Base-by-base conservation (phyloP, 2,797 vertebrate species). In the Gymnocypris eckloni region DNA sequence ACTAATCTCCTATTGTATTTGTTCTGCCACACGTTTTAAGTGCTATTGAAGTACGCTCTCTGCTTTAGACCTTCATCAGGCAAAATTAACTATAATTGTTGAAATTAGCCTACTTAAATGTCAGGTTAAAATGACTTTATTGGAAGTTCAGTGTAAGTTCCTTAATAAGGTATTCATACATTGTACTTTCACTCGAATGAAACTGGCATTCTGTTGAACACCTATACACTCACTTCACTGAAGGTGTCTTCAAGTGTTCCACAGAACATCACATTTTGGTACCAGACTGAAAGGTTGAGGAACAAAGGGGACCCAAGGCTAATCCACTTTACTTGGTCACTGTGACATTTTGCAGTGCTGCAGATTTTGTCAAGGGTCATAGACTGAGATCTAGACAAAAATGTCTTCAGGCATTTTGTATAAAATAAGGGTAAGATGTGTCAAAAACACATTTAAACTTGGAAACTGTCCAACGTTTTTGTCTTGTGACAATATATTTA, bases 291-390 rank as follows among this genome's bases (percentile, higher is more conserved):
- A 39, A 61, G 41, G 39, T 16, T 20, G 8, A 50, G 45, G 20
- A 9, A 43, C 41, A 59, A 61, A 61, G 20, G 16, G 54, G 33
- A 16, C 79, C 20, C 28, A 25, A 33, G 16, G 33, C 28, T 54
- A 67, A 52, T 50, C 2, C 13, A 59, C n/a, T 78, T 37, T 59
- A 61, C 54, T 61, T 76, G 28, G 50, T 25, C 75, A 56, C 3
- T 77, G 50, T 54, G 50, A 43, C 77, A 79, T 79, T 79, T 79
- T 18, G 20, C 39, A 16, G n/a, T 10, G 77, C 54, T 41, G 77
- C 39, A 52, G 25, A 52, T 45, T n/a, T 72, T 3, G 22, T 72
- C 41, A 72, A 25, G 41, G 70, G 22, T n/a, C 20, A 25, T 52
- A 75, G 13, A 33, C n/a, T 50, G 45, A 45, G 45, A 8, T 15